Evolutionary conservation across 2,797 vertebrate species (phyloP), one percentile per base, ranked within the genome.

Genomic region (Merluccius polli): DNA sequence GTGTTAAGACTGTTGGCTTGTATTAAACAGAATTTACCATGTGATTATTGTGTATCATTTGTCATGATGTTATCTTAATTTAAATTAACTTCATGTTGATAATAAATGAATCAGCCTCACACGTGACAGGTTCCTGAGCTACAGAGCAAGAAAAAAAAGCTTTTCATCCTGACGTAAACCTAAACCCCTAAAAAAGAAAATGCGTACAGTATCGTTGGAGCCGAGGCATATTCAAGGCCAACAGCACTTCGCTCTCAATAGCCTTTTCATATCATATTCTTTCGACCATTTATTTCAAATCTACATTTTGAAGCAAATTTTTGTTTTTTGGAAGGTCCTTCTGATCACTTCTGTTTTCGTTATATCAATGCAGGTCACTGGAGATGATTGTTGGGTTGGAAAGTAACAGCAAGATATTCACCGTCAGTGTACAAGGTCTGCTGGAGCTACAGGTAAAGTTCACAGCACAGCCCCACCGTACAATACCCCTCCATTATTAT

Each of bases 331-430:
- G 52, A 72, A 24, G 52, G 8, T 63, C 4, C n/a, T 21, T 52
- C 18, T 52, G 48, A n/a, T 59, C 52, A 24, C 48, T 27, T 65
- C n/a, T 18, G 59, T 59, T n/a, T 59, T 71, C 68, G 75, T 32
- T 2, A 48, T 78, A 0, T 82, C 2, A 2, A 85, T 79, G 32
- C 77, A 99, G 97, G 84, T 98, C 97, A 13, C 85, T 99, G 89
- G 98, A 99, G 89, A 95, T 96, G 87, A 93, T 98, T 9, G 95
- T 96, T 21, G 96, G 97, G 31, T 91, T 98, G 89, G 97, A 98
- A 87, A 97, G 96, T 73, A 97, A 96, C 88, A 97, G 97, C 91
- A 95, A 95, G 85, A 94, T 96, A 83, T 98, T 98, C 90, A 98
- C 96, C 0, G 94, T 97, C 68, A 95, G 93, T 0, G 96, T 98